A percentile compares a stretch with the other conserved stretches of the same genome.
Evolutionary conservation across 2,797 vertebrate genomes (phyloP).

Genomic region (Syngnathus rostellatus): DNA sequence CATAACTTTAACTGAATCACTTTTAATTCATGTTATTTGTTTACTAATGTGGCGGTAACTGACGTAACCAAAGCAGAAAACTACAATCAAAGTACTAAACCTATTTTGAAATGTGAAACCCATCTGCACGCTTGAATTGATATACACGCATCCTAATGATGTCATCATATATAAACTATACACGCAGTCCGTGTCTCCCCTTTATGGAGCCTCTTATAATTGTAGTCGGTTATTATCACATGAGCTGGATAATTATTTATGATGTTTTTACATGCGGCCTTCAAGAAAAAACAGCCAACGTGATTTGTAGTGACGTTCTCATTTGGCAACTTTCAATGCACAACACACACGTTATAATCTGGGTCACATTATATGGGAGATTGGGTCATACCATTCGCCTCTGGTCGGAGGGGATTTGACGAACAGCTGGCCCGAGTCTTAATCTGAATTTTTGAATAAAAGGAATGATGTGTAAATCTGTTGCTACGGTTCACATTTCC

Average conservation of each 20-base stretch:
- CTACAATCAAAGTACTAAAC: too few species aligned
- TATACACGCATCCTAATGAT: conserved; percentile 17
- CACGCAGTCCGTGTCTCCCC: conserved; percentile 40
- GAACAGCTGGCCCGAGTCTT: conserved; percentile 63
- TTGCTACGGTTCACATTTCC: conserved; percentile 39
- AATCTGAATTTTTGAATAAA: conserved; percentile 70
- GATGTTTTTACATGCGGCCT: conserved; percentile 9
- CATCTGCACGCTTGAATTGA: not conserved
- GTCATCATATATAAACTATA: conserved; percentile 27
- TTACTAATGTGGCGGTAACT: too few species aligned
- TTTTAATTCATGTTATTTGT: too few species aligned
- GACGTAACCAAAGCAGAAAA: too few species aligned
- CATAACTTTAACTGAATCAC: too few species aligned
- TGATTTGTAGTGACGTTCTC: conserved; percentile 13
- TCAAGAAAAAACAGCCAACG: conserved; percentile 3
- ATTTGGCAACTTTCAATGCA: conserved; percentile 47
- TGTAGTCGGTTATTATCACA: conserved; percentile 15
- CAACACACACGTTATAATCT: conserved; percentile 60
- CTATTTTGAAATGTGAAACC: too few species aligned
- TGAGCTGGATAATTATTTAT: conserved; percentile 18
- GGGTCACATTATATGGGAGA: conserved; percentile 71
- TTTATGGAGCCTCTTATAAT: conserved; percentile 29
- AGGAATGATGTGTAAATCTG: conserved; percentile 50
- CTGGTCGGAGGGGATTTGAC: conserved; percentile 57
- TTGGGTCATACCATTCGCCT: conserved; percentile 69